Evolutionary conservation across 1,140 invertebrate species (phyloP).

Genomic region (Magallana angulata): DNA sequence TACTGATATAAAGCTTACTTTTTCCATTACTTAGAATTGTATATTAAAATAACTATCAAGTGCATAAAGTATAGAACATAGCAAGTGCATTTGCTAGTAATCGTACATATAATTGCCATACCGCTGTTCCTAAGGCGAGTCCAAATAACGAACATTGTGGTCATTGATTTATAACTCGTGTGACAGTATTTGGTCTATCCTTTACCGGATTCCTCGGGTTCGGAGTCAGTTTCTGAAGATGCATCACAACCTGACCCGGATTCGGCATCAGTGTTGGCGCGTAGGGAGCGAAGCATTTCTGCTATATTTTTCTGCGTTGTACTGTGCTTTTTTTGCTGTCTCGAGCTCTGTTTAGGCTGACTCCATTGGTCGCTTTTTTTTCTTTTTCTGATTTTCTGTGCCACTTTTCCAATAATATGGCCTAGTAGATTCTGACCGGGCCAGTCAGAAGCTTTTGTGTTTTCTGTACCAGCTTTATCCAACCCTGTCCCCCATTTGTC

Average conservation of each 20-base stretch:
- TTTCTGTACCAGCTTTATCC: neutral
- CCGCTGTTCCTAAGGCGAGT: too few relatives aligned
- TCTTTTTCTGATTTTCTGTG: neutral
- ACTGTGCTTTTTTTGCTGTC: neutral
- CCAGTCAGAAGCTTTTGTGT: constrained; percentile 17
- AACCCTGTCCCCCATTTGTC: too few relatives aligned
- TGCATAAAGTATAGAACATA: too few relatives aligned
- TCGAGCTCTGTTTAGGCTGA: too few relatives aligned
- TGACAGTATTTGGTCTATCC: neutral
- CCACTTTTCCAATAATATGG: neutral
- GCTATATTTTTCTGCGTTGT: neutral
- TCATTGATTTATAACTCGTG: too few relatives aligned
- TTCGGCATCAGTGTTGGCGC: neutral
- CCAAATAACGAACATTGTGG: too few relatives aligned
- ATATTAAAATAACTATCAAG: too few relatives aligned
- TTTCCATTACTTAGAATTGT: too few relatives aligned
- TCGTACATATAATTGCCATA: too few relatives aligned
- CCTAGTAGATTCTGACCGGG: neutral
- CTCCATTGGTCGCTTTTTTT: neutral
- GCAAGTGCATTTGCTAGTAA: too few relatives aligned
- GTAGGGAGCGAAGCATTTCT: neutral
- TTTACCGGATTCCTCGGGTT: neutral
- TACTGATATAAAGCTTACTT: too few relatives aligned
- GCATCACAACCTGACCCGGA: neutral
- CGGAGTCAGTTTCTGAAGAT: neutral